Percentiles rank a stretch among this genome's conserved stretches.
Evolutionary conservation across 1,140 invertebrate genomes (phyloP).

Genomic region (Aphis craccivora): DNA sequence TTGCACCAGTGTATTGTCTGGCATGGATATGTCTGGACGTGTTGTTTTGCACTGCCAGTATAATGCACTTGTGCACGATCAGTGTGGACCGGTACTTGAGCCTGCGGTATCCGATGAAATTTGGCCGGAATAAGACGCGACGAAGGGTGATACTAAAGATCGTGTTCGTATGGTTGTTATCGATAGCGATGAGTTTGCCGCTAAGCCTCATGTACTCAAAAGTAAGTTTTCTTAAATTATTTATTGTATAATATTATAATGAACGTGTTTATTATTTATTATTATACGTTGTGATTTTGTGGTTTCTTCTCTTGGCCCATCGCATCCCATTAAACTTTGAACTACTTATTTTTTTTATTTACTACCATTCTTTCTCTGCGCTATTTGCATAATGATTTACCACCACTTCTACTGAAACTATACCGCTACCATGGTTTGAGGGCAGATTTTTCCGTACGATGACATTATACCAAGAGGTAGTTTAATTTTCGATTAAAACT

Average conservation of each 20-base stretch:
- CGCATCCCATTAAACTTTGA: conserved; percentile 2
- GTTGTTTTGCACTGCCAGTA: conserved; percentile 92
- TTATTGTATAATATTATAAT: background rate
- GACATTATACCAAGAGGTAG: background rate
- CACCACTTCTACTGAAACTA: background rate
- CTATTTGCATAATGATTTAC: background rate
- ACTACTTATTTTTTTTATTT: background rate
- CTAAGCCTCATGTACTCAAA: conserved; percentile 87
- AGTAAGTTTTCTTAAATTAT: conserved; percentile 66
- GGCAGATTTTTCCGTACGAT: background rate
- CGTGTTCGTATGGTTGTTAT: conserved; percentile 88
- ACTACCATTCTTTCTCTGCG: background rate
- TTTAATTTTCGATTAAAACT: conserved; percentile 48
- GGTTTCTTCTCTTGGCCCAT: background rate
- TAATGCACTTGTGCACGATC: conserved; percentile 95
- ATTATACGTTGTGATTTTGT: background rate
- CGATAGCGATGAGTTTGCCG: conserved; percentile 87
- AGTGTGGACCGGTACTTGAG: conserved; percentile 90
- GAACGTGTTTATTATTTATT: conserved; percentile 6
- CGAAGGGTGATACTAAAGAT: conserved; percentile 87
- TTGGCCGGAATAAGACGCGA: conserved; percentile 88
- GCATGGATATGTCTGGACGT: conserved; percentile 93
- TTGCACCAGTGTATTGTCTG: conserved; percentile 81
- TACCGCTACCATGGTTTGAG: background rate
- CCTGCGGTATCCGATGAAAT: conserved; percentile 85